Base-by-base conservation (phyloP, 2,888 invertebrate genomes). In the Carcina quercana region DNA sequence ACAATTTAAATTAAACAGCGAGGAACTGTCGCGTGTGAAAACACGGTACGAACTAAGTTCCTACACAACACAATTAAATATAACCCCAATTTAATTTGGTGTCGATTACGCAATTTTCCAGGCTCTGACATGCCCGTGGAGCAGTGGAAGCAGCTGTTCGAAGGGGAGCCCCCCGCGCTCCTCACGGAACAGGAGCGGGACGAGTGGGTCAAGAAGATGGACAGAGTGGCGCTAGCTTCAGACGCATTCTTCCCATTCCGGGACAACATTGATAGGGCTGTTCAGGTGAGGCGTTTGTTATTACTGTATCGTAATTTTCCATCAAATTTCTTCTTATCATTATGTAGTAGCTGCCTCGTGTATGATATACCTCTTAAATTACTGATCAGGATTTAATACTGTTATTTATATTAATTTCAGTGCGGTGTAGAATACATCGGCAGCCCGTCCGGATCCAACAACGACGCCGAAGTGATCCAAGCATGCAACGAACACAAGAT, bases 231-330 rank as follows among this genome's bases (percentile, higher is more conserved):
- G 3, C 86, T 98, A 13, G 94, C 94, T 10, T 98, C 98, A 0
- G 98, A 99, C 75, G 98, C 98, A 0, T 99, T 98, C 87, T 98
- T 99, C 85, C 98, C 98, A 15, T 98, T 98, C 87, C 87, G 97
- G 46, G 98, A 99, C 64, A 98, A 97, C 59, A 92, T 99, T 34
- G 98, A 98, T 65, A 86, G 97, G 43, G 97, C 97, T 27, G 86
- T 87, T 46, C 88, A 94, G 90, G 97, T 97, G n/a, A n/a, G n/a
- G n/a, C n/a, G n/a, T n/a, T n/a, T n/a, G n/a, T n/a, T n/a, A n/a
- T n/a, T n/a, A n/a, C n/a, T n/a, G n/a, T n/a, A n/a, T n/a, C n/a
- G n/a, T n/a, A n/a, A n/a, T n/a, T n/a, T n/a, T n/a, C n/a, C n/a
- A n/a, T n/a, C n/a, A n/a, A n/a, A n/a, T n/a, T n/a, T n/a, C n/a